Base-by-base conservation (phyloP, 2,888 invertebrate genomes). In the Hydroisotoma schaefferi region DNA sequence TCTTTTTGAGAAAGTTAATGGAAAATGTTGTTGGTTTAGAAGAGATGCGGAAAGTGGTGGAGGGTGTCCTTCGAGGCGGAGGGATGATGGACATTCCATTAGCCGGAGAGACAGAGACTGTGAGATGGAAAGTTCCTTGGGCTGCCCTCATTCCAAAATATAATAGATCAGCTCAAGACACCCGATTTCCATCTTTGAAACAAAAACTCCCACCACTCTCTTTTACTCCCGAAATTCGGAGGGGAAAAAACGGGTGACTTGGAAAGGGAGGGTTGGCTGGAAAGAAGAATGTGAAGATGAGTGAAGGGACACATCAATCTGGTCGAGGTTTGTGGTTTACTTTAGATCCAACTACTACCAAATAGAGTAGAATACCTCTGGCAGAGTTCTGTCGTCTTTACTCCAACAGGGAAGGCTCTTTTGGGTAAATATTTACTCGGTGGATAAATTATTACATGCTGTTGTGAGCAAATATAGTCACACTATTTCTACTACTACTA, bases 41-140 rank as follows among this genome's bases (percentile, higher is more conserved):
- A n/a, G n/a, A n/a, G n/a, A n/a, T n/a, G n/a, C n/a, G n/a, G n/a
- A n/a, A n/a, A n/a, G n/a, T n/a, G n/a, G n/a, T n/a, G n/a, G n/a
- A n/a, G n/a, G n/a, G n/a, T n/a, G n/a, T n/a, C n/a, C n/a, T n/a
- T n/a, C n/a, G n/a, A n/a, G n/a, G n/a, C n/a, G n/a, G n/a, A n/a
- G n/a, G n/a, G n/a, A n/a, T 40, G 40, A 40, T 20, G 40, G 40
- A 40, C 40, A 40, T 40, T 40, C 40, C 40, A 40, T 40, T 40
- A 40, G 40, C n/a, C 15, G 5, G 5, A 10, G 8, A 15, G 40
- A 40, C 40, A 40, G 15, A 18, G 5, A 20, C 15, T 40, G 40
- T 8, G 15, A 10, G 15, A 33, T 33, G 33, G 40, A 40, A 15
- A 40, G 40, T 4, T 20, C 8, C n/a, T 40, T 18, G 15, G 40